Percentiles rank a stretch among this genome's conserved stretches.
These are phyloP conservation scores for Amblyjoppa fuscipennis DNA, from an alignment of 2,888 invertebrate genomes.

Conservation along the genomic window DNA sequence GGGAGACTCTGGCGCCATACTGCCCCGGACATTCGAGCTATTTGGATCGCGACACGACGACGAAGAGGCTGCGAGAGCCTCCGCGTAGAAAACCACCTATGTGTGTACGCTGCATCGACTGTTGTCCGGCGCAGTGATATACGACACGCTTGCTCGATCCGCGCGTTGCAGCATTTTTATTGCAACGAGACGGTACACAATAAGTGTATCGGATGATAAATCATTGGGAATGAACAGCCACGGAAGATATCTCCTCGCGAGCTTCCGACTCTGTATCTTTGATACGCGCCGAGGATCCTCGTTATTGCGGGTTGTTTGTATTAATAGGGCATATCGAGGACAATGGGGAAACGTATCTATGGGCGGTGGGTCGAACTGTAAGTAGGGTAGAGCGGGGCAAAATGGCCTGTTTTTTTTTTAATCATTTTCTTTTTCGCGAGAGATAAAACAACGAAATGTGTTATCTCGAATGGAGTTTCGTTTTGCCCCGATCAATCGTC, in stretches of 20 bases:
- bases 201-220: conserved; percentile 36
- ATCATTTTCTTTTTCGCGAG: no score
- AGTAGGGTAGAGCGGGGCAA: no score
- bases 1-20: conserved; percentile 77
- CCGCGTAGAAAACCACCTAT: conserved; percentile 50
- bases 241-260: background rate
- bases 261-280: background rate
- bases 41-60: conserved; percentile 71
- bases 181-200: background rate
- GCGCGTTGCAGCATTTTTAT: conserved; percentile 24
- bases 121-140: conserved; percentile 5
- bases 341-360: background rate
- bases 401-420: no score
- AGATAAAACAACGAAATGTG: no score
- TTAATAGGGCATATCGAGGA: background rate
- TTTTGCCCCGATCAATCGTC: no score
- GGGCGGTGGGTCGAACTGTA: no score
- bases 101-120: conserved; percentile 24
- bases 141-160: conserved; percentile 21
- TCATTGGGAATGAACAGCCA: background rate
- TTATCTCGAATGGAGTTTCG: no score
- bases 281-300: background rate
- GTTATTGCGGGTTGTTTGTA: background rate
- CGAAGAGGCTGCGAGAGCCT: conserved; percentile 37
- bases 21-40: conserved; percentile 75